Conservation (phyloP, 2,888 invertebrate genomes). For the Watsonalla binaria region DNA sequence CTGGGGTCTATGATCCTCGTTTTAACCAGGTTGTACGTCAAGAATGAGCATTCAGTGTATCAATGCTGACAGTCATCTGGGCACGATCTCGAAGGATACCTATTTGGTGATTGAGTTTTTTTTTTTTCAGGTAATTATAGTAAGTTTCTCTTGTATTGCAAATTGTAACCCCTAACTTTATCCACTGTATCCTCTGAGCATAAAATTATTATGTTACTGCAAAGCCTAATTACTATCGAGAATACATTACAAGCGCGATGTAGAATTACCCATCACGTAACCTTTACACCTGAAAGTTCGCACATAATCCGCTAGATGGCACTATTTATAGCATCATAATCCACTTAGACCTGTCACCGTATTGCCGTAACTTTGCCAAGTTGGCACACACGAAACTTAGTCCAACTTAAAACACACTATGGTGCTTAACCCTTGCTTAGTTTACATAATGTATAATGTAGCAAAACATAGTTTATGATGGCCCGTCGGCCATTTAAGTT, state of each 20-base stretch:
- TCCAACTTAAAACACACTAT: slow-evolving; percentile 12
- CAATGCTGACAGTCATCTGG: too few relatives aligned
- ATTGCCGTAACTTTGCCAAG: slow-evolving; percentile 3
- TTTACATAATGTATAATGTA: slow-evolving; percentile 12
- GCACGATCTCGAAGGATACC: too few relatives aligned
- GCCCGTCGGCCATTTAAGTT: background rate
- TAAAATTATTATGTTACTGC: too few relatives aligned
- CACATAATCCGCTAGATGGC: background rate
- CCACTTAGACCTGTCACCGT: background rate
- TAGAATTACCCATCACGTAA: background rate
- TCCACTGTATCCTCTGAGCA: too few relatives aligned
- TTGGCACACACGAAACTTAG: slow-evolving; percentile 8
- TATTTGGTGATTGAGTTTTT: too few relatives aligned
- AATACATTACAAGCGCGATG: background rate
- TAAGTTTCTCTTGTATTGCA: too few relatives aligned
- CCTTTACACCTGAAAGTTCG: background rate
- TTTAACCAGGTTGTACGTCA: too few relatives aligned
- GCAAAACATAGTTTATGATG: slow-evolving; percentile 10
- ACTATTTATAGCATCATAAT: background rate
- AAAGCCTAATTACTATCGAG: background rate
- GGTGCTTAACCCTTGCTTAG: slow-evolving; percentile 8
- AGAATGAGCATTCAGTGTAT: too few relatives aligned
- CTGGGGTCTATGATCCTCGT: too few relatives aligned
- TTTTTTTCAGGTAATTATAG: too few relatives aligned
- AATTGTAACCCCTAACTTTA: too few relatives aligned